Evolutionary conservation across 2,797 vertebrate species (phyloP).

Genomic region (Fundulus diaphanus): DNA sequence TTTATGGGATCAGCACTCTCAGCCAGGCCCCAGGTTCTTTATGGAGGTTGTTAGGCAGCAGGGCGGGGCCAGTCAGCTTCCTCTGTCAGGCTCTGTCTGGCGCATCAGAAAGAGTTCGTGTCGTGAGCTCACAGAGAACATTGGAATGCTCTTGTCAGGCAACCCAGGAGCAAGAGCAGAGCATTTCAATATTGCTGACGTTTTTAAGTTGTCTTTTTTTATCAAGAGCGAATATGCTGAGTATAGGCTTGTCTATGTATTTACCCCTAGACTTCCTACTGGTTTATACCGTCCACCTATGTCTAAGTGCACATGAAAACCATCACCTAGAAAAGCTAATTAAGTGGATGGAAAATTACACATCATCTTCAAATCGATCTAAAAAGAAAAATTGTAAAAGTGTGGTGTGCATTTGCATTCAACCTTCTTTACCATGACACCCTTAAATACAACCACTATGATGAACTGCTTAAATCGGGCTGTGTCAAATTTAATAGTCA

Average conservation of each 20-base stretch:
- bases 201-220: conserved; percentile 12
- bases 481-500: too few relatives aligned
- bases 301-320: conserved; percentile 24
- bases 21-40: conserved; percentile 15
- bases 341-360: not conserved
- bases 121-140: conserved; percentile 33
- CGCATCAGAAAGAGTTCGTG: conserved; percentile 40
- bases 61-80: conserved; percentile 17
- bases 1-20: conserved; percentile 63
- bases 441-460: too few relatives aligned
- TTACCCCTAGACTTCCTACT: conserved; percentile 21
- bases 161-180: conserved; percentile 32
- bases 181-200: conserved; percentile 71
- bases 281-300: not conserved
- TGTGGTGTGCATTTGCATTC: too few relatives aligned
- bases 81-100: conserved; percentile 47
- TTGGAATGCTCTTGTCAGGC: conserved; percentile 48
- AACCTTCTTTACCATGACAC: too few relatives aligned
- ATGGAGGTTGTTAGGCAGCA: conserved; percentile 27
- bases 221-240: conserved; percentile 65
- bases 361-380: too few relatives aligned
- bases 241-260: conserved; percentile 40
- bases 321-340: not conserved
- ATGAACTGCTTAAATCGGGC: too few relatives aligned
- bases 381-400: too few relatives aligned